A percentile compares a stretch with the other conserved stretches of the same genome.
phyloP scores from a whole-genome alignment of 2,797 vertebrate genomes.

The Poeciliopsis infans region DNA sequence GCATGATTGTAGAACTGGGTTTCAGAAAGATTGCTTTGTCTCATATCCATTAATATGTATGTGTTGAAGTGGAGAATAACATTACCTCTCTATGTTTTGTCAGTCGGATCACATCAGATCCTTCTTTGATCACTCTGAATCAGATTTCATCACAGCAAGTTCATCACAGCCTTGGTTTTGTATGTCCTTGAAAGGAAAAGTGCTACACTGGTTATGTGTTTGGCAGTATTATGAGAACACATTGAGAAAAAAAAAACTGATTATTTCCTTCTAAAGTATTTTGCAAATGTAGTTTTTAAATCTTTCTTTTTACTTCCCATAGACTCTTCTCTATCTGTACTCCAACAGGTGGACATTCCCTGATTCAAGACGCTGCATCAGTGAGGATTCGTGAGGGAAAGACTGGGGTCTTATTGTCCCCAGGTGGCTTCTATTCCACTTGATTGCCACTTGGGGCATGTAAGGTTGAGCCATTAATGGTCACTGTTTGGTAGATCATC shows the following conservation, averaged over 20 bases:
- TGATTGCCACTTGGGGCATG: too few relatives aligned
- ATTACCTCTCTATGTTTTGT: background rate
- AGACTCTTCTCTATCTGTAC: background rate
- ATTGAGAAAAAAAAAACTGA: background rate
- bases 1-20: background rate
- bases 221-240: background rate
- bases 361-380: background rate
- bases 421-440: too few relatives aligned
- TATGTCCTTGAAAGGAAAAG: background rate
- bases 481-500: too few relatives aligned
- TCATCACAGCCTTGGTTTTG: background rate
- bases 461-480: too few relatives aligned
- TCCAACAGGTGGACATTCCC: background rate
- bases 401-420: too few relatives aligned
- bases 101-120: background rate
- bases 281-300: background rate
- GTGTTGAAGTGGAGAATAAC: background rate
- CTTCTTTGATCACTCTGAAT: background rate
- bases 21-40: background rate
- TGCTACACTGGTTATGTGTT: background rate
- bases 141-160: slow-evolving; percentile 4
- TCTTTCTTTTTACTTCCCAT: background rate
- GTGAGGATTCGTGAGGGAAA: too few relatives aligned
- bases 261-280: background rate
- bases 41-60: background rate